Evolutionary conservation across 2,113 vertebrate genomes (phyloP).

Genomic region (Bufo bufo): DNA sequence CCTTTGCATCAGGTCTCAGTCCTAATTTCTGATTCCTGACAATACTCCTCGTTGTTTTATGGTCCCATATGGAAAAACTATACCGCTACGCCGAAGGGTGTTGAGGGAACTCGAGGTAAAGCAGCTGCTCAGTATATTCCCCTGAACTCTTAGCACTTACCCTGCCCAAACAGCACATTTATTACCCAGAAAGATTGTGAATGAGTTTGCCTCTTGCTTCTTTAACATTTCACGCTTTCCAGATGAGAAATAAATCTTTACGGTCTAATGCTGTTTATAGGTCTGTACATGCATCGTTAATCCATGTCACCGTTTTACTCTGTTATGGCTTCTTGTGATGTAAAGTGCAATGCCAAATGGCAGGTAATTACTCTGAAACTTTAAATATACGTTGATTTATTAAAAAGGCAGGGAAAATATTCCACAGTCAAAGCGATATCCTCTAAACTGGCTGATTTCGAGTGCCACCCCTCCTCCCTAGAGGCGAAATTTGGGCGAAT

Average conservation of each 20-base stretch:
- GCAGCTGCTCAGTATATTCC: neutral
- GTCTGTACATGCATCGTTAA: neutral
- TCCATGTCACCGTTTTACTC: neutral
- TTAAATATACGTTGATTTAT: neutral
- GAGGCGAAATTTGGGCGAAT: neutral
- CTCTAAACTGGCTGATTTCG: neutral
- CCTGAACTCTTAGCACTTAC: neutral
- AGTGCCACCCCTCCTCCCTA: neutral
- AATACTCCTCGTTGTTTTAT: neutral
- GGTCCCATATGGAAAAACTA: conserved; percentile 14
- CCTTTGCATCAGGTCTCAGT: neutral
- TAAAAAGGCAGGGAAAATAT: neutral
- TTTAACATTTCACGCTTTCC: neutral
- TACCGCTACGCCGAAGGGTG: neutral
- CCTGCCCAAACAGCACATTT: neutral
- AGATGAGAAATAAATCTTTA: neutral
- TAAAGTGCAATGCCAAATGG: neutral
- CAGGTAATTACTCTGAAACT: neutral
- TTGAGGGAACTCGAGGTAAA: neutral
- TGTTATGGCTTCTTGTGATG: neutral
- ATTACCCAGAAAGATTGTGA: neutral
- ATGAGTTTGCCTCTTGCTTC: neutral
- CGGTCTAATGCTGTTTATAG: neutral
- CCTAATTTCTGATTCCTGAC: neutral
- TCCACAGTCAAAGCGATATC: neutral